Evolutionary conservation across 2,888 invertebrate genomes (phyloP).

Genomic region (Machimus atricapillus): DNA sequence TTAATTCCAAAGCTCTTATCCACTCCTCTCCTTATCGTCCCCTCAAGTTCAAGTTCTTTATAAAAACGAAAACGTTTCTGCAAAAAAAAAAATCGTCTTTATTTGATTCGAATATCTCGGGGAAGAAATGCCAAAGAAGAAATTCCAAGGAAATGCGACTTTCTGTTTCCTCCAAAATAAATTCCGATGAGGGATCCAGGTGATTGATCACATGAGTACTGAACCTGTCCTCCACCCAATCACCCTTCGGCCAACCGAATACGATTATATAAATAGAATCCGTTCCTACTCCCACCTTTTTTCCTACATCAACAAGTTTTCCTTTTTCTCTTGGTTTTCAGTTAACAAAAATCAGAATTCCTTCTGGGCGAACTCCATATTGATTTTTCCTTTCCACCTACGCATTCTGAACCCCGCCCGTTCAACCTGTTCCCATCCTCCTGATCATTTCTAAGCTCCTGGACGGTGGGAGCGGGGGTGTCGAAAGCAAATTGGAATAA

Average conservation of each 20-base stretch:
- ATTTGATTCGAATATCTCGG: neutral
- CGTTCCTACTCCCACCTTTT: neutral
- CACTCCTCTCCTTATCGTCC: neutral
- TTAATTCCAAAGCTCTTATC: neutral
- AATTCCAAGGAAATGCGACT: neutral
- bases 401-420: neutral
- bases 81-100: neutral
- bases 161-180: neutral
- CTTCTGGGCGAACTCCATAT: neutral
- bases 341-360: neutral
- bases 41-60: neutral
- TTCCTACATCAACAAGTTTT: neutral
- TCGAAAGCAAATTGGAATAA: neutral
- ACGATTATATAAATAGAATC: conserved; percentile 3
- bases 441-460: neutral
- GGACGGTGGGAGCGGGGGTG: neutral
- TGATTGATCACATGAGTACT: conserved; percentile 13
- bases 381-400: neutral
- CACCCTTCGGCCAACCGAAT: neutral
- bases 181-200: neutral
- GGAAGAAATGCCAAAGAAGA: neutral
- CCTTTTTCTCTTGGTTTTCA: neutral
- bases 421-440: neutral
- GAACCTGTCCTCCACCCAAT: neutral
- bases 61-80: neutral